Base-by-base conservation (phyloP, 2,888 invertebrate species). In the Lasioglossum calceatum region DNA sequence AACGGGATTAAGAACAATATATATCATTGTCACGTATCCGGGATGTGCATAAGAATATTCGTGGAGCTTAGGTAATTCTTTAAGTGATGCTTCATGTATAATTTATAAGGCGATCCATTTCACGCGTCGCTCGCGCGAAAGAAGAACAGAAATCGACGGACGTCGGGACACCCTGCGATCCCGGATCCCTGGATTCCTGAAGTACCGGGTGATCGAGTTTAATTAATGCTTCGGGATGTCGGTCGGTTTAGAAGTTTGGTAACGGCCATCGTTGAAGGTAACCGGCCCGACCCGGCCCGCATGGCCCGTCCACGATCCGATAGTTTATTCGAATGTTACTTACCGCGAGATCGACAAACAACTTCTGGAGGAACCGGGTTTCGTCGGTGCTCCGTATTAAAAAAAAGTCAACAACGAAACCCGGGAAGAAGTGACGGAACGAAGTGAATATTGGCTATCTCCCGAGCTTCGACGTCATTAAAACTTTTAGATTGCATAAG, bases 401-500 rank as follows among this genome's bases (percentile, higher is more conserved):
- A 92, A 90, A 90, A 19, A 67, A 36, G 77, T 80, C 83, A 87
- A 85, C 82, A 86, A 82, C 85, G 85, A 87, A 81, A 77, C 77
- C 80, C 80, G 82, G 79, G 85, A 92, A 92, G 92, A 93, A 93
- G 92, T 93, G 93, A 93, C 91, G 92, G 92, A 93, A 94, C 92
- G 92, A 92, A 93, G 93, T 93, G 93, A 93, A 94, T 94, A 94
- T 94, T 94, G 94, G 93, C 93, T 91, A 93, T 93, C 91, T 92
- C 90, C 72, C 89, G 90, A 91, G 92, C 90, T 90, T 92, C 92
- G 91, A 92, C 93, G 93, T 94, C 94, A 94, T 95, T 95, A 95
- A 95, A 95, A 95, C 94, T 94, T 94, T 93, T 94, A 94, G 92
- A 94, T 95, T 94, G 94, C 93, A 93, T 93, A 94, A 94, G 93